Percentiles rank a stretch among this genome's conserved stretches.
These are phyloP conservation scores for Odocoileus virginianus DNA, from an alignment of 2,113 vertebrate species.

Conservation along the genomic window DNA sequence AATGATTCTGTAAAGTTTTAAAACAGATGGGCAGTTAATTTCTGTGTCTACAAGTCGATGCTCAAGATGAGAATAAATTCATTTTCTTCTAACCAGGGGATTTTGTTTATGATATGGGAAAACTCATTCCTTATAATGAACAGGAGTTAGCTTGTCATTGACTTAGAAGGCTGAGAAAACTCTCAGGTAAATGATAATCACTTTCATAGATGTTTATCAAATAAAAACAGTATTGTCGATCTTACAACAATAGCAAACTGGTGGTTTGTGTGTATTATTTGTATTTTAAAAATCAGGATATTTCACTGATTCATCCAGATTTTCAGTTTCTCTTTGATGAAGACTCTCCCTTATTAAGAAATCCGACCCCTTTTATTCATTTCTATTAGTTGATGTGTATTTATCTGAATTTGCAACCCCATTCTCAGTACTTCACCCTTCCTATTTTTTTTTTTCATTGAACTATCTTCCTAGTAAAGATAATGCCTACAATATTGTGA, in stretches of 20 bases:
- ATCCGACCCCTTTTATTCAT: neutral
- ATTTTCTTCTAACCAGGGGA: constrained; percentile 37
- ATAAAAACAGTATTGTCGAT: neutral
- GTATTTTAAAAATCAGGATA: neutral
- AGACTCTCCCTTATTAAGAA: neutral
- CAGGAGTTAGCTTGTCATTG: neutral
- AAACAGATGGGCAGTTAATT: constrained; percentile 33
- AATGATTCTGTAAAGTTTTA: constrained; percentile 21
- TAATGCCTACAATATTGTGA: neutral
- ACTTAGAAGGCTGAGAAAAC: neutral
- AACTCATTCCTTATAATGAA: neutral
- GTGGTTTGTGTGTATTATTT: neutral
- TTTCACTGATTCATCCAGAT: neutral
- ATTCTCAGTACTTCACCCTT: neutral
- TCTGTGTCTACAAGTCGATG: constrained; percentile 31
- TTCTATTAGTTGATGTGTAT: neutral
- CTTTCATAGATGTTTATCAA: neutral
- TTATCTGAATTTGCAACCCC: neutral
- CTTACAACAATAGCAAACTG: neutral
- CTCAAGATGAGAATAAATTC: constrained; percentile 36
- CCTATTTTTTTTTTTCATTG: neutral
- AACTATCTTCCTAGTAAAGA: constrained; percentile 18
- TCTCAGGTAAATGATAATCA: neutral
- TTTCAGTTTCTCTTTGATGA: neutral
- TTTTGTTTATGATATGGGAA: constrained; percentile 31